Evolutionary conservation across 2,888 invertebrate species (phyloP).

Genomic region (Tetramorium bicarinatum): DNA sequence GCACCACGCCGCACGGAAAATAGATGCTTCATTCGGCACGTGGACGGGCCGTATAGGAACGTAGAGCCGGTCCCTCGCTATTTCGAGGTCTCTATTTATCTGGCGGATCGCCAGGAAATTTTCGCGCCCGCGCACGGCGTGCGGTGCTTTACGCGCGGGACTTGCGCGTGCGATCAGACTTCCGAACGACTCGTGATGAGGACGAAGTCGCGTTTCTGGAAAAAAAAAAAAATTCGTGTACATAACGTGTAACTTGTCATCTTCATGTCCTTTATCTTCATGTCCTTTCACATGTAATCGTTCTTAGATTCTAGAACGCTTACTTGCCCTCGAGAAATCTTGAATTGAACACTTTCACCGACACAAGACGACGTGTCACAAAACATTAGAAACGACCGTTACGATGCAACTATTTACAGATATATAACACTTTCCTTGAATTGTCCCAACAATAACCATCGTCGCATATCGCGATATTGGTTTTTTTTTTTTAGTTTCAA

Average conservation of each 20-base stretch:
- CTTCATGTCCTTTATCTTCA: neutral
- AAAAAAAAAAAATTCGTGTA: neutral
- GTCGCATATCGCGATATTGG: neutral
- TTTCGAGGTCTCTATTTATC: constrained; percentile 77
- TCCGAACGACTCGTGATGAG: neutral
- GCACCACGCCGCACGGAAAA: constrained; percentile 54
- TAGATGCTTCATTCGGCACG: constrained; percentile 63
- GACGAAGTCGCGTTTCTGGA: neutral
- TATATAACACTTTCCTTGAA: constrained; percentile 1
- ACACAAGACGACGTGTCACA: no score
- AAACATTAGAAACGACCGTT: constrained; percentile 20
- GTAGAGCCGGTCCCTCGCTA: constrained; percentile 69
- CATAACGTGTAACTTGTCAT: neutral
- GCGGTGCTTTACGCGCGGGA: neutral
- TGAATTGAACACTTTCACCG: constrained; percentile 37
- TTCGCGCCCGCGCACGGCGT: constrained; percentile 3
- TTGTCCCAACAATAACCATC: neutral
- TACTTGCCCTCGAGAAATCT: neutral
- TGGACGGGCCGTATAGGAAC: constrained; percentile 42
- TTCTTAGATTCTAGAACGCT: neutral
- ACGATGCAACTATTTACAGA: neutral
- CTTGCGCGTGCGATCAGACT: neutral
- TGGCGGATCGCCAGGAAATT: constrained; percentile 72
- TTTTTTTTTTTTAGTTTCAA: neutral
- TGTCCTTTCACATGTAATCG: no score